Evolutionary conservation across 2,888 invertebrate species (phyloP), one percentile per base, ranked within the genome.

Genomic region (Amblyteles armatorius): DNA sequence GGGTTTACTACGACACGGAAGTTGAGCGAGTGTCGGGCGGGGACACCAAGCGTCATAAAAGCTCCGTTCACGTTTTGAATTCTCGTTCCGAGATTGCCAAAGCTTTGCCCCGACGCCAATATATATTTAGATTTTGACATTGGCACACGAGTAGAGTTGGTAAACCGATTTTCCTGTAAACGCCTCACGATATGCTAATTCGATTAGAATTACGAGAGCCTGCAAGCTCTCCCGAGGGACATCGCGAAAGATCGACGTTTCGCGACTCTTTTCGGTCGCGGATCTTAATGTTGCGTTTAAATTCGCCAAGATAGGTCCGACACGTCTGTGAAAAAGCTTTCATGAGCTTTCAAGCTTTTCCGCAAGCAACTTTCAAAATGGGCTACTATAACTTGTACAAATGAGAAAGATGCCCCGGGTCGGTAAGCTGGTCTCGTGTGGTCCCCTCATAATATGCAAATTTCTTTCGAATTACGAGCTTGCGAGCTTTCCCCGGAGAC

Each of bases 1-100:
- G 26, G 26, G 29, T 60, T 60, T 60, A 60, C 60, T 11, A 60
- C 11, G 60, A 60, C 60, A 60, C 60, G 13, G 16, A 60, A 60
- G 60, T 16, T 55, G 22, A 19, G 60, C 60, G 26, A 22, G 13
- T 11, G 26, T 2, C 13, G 4, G 3, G 22, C 33, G 9, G 55
- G 3, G 57, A 57, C 9, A 57, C 2, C 19, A 2, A 1, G 26
- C 60, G 13, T 60, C 16, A 26, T 3, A 16, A 60, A 60, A 60
- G 60, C 60, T 60, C 60, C 3, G 60, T 60, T 29, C 26, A 4
- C 60, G 60, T 60, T 60, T 60, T 60, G 60, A 26, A 60, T 60
- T 29, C 29, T 13, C 60, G 60, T 26, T 26, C 60, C 26, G 29
- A 16, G 4, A 22, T 11, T 29, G 4, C 60, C 60, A 60, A 40